phyloP scores from a whole-genome alignment of 1,140 invertebrate species.

The Pogonomyrmex californicus region DNA sequence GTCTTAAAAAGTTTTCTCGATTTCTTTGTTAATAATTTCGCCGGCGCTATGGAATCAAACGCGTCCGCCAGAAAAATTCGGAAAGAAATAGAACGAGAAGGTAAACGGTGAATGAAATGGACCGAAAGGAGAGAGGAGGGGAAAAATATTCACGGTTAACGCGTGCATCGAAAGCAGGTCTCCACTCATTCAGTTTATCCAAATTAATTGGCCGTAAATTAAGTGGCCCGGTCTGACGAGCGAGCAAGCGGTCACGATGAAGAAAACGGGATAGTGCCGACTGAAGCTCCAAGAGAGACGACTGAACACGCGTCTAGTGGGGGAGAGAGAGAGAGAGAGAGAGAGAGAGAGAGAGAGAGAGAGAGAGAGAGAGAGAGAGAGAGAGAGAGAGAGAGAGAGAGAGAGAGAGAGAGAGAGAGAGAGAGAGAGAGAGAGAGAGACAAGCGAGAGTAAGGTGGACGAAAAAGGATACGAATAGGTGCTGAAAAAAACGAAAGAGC shows the following conservation, averaged over 20 bases:
- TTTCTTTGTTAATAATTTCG: slow-evolving; percentile 6
- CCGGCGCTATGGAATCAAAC: not conserved
- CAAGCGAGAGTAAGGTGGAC: slow-evolving; percentile 17
- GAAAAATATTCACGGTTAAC: slow-evolving; percentile 83
- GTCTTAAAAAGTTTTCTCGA: not conserved
- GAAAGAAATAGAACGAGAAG: not conserved
- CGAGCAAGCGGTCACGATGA: slow-evolving; percentile 59
- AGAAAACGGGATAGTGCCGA: slow-evolving; percentile 50
- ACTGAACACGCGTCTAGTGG: not conserved
- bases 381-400: no score
- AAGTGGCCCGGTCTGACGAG: slow-evolving; percentile 80
- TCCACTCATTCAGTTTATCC: slow-evolving; percentile 86
- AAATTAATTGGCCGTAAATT: slow-evolving; percentile 88
- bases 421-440: no score
- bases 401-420: no score
- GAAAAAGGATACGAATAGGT: slow-evolving; percentile 39
- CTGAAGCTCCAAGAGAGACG: slow-evolving; percentile 21
- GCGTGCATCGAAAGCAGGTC: slow-evolving; percentile 85
- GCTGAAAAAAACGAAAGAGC: slow-evolving; percentile 48
- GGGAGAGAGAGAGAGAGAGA: no score
- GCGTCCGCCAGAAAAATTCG: not conserved
- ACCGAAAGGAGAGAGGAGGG: slow-evolving; percentile 61
- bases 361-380: no score
- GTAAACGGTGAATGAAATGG: slow-evolving; percentile 1
- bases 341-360: no score